Evolutionary conservation across 1,140 invertebrate species (phyloP), one percentile per base, ranked within the genome.

Genomic region (Holotrichia oblita): DNA sequence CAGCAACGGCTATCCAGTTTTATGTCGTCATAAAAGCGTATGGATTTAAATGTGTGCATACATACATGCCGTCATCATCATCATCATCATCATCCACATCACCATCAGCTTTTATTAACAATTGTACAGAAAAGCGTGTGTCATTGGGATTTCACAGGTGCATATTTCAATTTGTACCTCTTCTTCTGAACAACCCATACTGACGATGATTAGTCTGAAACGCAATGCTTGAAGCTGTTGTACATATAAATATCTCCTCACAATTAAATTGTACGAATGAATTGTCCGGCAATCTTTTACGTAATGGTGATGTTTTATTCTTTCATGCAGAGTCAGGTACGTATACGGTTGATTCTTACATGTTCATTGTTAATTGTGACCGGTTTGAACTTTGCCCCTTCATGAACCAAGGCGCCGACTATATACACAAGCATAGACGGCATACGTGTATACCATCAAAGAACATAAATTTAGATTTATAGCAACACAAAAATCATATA

Each of bases 331-430:
- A 69, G 20, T 69, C 73, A 34, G 17, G 34, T 72, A 34, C 41
- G 34, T 73, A 24, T 42, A 41, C 27, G 73, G 27, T 74, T 17
- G 27, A 74, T 74, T 74, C 73, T 74, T 74, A 74, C 41, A 74
- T 44, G 41, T 34, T 74, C 73, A 74, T 74, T 74, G 73, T 74
- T 74, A 74, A 74, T 74, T 74, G 73, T 74, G 73, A 74, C 73
- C 40, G 73, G 73, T 74, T 74, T 74, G 73, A 74, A 74, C 73
- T 74, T 20, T 74, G 73, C 40, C 34, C 73, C 73, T 41, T 44
- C 9, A 41, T 17, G 40, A 74, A 34, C n/a, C 40, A 1, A 12
- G 73, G 73, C 73, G 73, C 73, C 73, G 73, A 74, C 73, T n/a
- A 74, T 34, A 69, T 34, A 69, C 61, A 61, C 59, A 27, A 17